Evolutionary conservation across 2,797 vertebrate genomes (phyloP).

Genomic region (Acropternis orthonyx): DNA sequence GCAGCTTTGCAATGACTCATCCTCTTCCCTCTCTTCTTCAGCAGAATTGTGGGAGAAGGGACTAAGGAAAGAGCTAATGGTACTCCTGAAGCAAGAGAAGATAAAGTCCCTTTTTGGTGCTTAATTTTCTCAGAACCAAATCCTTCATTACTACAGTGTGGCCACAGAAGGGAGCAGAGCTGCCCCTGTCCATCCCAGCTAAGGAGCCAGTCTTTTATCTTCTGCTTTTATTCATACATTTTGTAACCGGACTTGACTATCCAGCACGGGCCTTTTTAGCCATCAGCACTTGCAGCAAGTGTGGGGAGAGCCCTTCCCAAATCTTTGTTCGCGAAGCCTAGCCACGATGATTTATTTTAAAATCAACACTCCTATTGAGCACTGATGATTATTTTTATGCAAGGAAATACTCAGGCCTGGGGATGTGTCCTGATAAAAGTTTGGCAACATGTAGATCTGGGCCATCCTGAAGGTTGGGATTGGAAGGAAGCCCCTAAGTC

Average conservation of each 20-base stretch:
- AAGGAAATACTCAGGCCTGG: neutral
- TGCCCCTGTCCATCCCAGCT: neutral
- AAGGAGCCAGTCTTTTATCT: neutral
- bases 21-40: slow-evolving; percentile 32
- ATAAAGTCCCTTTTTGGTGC: neutral
- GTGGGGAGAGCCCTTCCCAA: no score
- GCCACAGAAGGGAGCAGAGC: neutral
- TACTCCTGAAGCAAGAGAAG: neutral
- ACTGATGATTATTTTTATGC: neutral
- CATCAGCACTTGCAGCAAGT: no score
- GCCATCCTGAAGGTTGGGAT: neutral
- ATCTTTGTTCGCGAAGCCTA: no score
- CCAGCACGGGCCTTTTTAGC: no score
- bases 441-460: neutral
- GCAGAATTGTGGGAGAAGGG: slow-evolving; percentile 27
- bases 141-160: rapidly evolving
- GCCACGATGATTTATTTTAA: neutral
- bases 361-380: neutral
- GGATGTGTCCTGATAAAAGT: neutral
- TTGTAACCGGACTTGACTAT: no score
- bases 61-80: slow-evolving; percentile 17
- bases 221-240: neutral
- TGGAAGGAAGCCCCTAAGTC: neutral
- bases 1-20: slow-evolving; percentile 48
- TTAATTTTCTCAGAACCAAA: neutral